Evolutionary conservation across 2,113 vertebrate species (phyloP).

Genomic region (Macaca mulatta): DNA sequence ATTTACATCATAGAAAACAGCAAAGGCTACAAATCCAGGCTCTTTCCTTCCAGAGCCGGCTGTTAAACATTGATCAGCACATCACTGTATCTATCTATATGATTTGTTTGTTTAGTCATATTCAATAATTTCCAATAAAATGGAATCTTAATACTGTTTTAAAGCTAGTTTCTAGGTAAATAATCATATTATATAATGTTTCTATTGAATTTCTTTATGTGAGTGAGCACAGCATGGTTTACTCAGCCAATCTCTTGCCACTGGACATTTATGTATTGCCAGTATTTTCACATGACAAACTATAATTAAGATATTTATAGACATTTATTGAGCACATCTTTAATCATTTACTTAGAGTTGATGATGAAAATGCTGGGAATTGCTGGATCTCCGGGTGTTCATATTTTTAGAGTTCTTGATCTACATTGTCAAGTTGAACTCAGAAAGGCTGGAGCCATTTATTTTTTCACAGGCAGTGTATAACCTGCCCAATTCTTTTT

Average conservation of each 20-base stretch:
- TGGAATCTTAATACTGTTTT: background rate
- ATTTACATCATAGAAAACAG: background rate
- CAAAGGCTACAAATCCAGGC: background rate
- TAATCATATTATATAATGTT: background rate
- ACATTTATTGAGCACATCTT: background rate
- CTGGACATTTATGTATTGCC: background rate
- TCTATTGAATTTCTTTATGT: background rate
- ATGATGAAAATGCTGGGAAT: background rate
- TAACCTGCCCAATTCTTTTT: background rate
- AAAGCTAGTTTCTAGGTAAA: background rate
- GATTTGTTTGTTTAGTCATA: background rate
- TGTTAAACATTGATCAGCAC: background rate
- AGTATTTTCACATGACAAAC: background rate
- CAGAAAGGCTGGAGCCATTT: background rate
- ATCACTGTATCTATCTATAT: no score
- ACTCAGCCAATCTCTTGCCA: background rate
- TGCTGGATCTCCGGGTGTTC: background rate
- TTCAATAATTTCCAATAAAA: background rate
- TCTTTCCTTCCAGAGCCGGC: background rate
- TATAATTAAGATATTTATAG: background rate
- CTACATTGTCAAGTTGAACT: background rate
- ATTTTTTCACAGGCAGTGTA: background rate
- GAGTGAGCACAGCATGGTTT: background rate
- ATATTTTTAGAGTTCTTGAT: background rate
- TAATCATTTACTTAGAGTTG: background rate